Conservation (phyloP, 2,113 vertebrate species). For the Sceloporus undulatus region DNA sequence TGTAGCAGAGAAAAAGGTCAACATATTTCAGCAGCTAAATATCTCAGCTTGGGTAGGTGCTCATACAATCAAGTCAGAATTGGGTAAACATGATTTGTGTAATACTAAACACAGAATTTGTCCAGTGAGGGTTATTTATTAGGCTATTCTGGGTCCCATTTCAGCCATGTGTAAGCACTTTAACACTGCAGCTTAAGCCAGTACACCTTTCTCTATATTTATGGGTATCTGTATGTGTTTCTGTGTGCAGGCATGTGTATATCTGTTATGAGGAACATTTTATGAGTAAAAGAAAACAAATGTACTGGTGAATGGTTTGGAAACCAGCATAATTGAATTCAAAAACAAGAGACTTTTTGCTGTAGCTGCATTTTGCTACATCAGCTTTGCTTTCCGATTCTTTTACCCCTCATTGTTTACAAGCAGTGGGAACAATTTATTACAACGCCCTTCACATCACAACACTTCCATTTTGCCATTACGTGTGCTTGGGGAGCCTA, state of each 20-base stretch:
- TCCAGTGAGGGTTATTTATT: background rate
- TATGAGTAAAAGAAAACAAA: conserved; percentile 61
- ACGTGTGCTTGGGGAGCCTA: conserved; percentile 13
- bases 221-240: background rate
- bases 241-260: background rate
- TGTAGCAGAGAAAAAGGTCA: too few species aligned
- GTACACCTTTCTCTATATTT: background rate
- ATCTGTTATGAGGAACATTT: conserved; percentile 43
- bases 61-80: background rate
- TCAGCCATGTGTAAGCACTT: background rate
- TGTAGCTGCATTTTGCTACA: conserved; percentile 46
- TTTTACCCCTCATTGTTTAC: conserved; percentile 39
- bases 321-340: conserved; percentile 58
- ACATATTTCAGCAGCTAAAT: background rate
- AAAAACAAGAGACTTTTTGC: conserved; percentile 63
- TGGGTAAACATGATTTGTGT: background rate
- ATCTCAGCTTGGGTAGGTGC: background rate
- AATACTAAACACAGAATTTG: background rate
- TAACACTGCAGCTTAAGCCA: background rate
- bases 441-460: conserved; percentile 22
- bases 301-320: conserved; percentile 55
- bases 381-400: conserved; percentile 46
- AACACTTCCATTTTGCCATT: conserved; percentile 34
- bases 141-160: background rate
- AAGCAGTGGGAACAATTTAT: conserved; percentile 60